Base-by-base conservation (phyloP, 2,888 invertebrate species). In the Abscondita cerata region DNA sequence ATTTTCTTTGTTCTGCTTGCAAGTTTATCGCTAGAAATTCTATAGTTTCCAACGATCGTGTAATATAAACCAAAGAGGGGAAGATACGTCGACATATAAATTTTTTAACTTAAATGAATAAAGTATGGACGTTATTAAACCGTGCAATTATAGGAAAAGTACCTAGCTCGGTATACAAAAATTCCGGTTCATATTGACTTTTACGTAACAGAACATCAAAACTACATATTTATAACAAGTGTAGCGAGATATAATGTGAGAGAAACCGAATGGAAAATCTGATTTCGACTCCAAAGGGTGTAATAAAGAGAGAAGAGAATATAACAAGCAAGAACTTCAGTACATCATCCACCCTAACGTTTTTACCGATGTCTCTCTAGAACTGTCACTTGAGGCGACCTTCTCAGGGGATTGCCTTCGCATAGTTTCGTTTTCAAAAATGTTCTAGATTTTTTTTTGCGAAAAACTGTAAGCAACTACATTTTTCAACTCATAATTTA, bases 231-330 rank as follows among this genome's bases (percentile, higher is more conserved):
- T 67, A 67, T 67, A 68, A 65, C 68, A 65, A 64, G 64, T 67
- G 64, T 53, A 67, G 62, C 66, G 64, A 59, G 65, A 66, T 64
- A 68, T 70, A 69, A 70, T 68, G 66, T 64, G 65, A 65, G 65
- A 64, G 66, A 69, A 71, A 70, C 71, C 64, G 68, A 70, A 71
- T 68, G 70, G 72, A 71, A 74, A 75, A 74, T 75, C 73, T 68
- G 70, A 73, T 74, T 73, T 69, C 68, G 69, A 69, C 62, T 72
- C 71, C 69, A 68, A 73, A 68, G 73, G 72, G 72, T 71, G 70
- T 68, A 71, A 75, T 74, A 73, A 73, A 72, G 68, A 70, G 68
- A 70, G 68, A 72, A 71, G 68, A 68, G 67, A 62, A 67, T 64
- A 66, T 71, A 73, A 73, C 72, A 72, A 70, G 70, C 69, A 68